Base-by-base conservation (phyloP, 1,140 invertebrate genomes). In the Hyles vespertilio region DNA sequence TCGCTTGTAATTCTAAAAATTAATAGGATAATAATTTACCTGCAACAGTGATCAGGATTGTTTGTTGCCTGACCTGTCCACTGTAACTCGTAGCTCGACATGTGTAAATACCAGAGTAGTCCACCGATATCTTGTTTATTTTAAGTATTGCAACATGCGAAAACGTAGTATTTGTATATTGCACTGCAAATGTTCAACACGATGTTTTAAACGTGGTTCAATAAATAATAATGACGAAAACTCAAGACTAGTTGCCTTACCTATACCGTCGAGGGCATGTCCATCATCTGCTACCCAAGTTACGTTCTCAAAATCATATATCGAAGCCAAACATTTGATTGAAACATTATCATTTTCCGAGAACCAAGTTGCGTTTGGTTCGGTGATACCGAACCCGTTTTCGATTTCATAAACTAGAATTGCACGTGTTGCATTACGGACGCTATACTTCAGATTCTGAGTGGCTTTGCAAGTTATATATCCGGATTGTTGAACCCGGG, bases 311-410 rank as follows among this genome's bases (percentile, higher is more conserved):
- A 69, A 87, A 9, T 80, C 63, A 50, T 84, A 79, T 56, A 65
- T 70, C 0, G 85, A 87, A 48, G 79, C 85, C 32, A 74, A 61
- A 58, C 84, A 89, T 40, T 67, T 72, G n/a, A 79, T 44, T 3
- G 53, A 56, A 4, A 81, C 70, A n/a, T 63, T 61, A 11, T 81
- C 54, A 8, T 68, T 69, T 66, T 88, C 76, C 5, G 74, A 62
- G 56, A 71, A 87, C 81, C 82, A 85, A 5, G 53, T 66, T 8
- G 63, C 46, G 2, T 69, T 32, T 0, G 45, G 51, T 51, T 76
- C 55, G 12, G 61, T 65, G 5, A 88, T 72, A 8, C 81, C 85
- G 56, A 87, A 87, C 5, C 85, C 84, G 46, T 57, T 61, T 8
- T 53, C 11, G 5, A 87, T 65, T 57, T 88, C 85, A 48, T 83